A percentile compares a stretch with the other conserved stretches of the same genome.
phyloP scores from a whole-genome alignment of 2,888 invertebrate species.

The Archips crataeganus region DNA sequence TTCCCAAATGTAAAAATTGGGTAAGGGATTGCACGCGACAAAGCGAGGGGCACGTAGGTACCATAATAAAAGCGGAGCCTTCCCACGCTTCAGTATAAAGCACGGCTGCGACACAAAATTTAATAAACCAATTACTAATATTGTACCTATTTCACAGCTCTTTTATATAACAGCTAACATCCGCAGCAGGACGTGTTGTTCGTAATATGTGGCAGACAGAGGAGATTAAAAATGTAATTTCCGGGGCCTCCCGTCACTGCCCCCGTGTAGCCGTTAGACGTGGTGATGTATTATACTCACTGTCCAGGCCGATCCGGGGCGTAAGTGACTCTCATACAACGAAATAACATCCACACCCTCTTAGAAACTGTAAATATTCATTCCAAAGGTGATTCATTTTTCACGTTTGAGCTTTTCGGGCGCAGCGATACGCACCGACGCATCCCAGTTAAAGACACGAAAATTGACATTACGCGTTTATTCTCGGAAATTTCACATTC shows the following conservation, averaged over 20 bases:
- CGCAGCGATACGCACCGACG: neutral
- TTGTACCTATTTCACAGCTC: conserved; percentile 23
- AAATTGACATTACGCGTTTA: conserved; percentile 10
- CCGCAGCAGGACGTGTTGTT: conserved; percentile 46
- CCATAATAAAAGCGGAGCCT: neutral
- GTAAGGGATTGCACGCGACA: neutral
- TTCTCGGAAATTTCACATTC: conserved; percentile 5
- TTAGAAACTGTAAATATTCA: neutral
- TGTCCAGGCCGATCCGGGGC: neutral
- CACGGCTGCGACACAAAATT: conserved; percentile 14
- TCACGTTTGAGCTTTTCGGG: neutral
- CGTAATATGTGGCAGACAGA: conserved; percentile 51
- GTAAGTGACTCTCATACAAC: conserved; percentile 4
- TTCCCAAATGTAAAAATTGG: neutral
- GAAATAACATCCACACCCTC: neutral
- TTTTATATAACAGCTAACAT: conserved; percentile 43
- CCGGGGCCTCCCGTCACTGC: conserved; percentile 58
- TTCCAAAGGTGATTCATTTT: conserved; percentile 3
- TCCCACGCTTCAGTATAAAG: conserved; percentile 7
- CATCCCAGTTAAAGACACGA: conserved; percentile 1
- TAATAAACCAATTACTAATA: conserved; percentile 34
- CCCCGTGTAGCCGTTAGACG: conserved; percentile 51
- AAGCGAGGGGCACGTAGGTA: neutral
- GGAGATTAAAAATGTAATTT: conserved; percentile 69
- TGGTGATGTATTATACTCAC: conserved; percentile 50